phyloP scores from a whole-genome alignment of 2,888 invertebrate genomes.

The Eudasyphora cyanicolor region DNA sequence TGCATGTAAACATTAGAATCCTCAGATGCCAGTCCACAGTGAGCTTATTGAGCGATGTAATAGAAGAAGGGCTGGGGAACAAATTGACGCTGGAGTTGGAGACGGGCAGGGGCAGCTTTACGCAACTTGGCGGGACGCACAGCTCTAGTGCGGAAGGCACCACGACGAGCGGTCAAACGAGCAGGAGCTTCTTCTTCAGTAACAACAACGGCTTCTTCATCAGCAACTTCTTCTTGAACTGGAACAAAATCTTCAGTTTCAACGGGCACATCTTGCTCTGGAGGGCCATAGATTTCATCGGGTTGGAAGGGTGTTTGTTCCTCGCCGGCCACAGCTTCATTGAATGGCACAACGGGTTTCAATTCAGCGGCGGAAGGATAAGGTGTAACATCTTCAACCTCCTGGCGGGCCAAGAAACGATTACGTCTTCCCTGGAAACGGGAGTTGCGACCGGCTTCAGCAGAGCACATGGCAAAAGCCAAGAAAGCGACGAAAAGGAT shows the following conservation, averaged over 20 bases:
- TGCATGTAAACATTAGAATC: neutral
- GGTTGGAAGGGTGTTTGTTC: conserved; percentile 49
- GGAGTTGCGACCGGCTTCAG: conserved; percentile 62
- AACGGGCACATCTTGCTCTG: conserved; percentile 45
- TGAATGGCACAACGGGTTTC: conserved; percentile 74
- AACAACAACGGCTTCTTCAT: conserved; percentile 22
- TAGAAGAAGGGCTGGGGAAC: too few relatives aligned
- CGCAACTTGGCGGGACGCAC: conserved; percentile 66
- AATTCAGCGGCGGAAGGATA: conserved; percentile 74
- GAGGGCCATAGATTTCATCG: conserved; percentile 63
- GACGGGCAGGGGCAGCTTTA: conserved; percentile 54
- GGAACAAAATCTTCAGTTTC: conserved; percentile 47
- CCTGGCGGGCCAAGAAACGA: conserved; percentile 66
- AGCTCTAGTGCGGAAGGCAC: conserved; percentile 50
- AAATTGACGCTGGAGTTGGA: conserved; percentile 53
- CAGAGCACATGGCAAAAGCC: conserved; percentile 64
- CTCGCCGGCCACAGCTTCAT: conserved; percentile 64
- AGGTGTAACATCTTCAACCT: conserved; percentile 72
- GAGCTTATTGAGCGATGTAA: too few relatives aligned
- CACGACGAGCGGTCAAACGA: conserved; percentile 64
- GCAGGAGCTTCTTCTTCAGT: conserved; percentile 40
- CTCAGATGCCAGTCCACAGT: neutral
- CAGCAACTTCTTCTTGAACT: conserved; percentile 32
- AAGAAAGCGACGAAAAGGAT: conserved; percentile 66
- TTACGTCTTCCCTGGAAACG: conserved; percentile 67